phyloP scores from a whole-genome alignment of 2,113 vertebrate species.

The Paramormyrops kingsleyae region DNA sequence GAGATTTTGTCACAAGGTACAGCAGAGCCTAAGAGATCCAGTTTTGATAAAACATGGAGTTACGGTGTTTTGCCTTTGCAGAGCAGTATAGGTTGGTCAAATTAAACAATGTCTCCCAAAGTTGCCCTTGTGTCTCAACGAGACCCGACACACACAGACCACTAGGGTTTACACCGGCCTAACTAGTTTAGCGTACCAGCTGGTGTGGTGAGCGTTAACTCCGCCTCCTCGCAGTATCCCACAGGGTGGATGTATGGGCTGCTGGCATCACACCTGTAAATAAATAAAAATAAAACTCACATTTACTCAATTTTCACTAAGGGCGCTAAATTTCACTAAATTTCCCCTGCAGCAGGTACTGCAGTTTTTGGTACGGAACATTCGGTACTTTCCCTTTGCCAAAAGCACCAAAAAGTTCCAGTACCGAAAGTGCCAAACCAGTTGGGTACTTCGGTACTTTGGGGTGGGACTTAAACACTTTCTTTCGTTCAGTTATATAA shows the following conservation, averaged over 20 bases:
- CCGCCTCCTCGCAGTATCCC: conserved; percentile 75
- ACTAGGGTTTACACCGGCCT: neutral
- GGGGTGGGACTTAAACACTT: too few relatives aligned
- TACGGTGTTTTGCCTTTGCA: neutral
- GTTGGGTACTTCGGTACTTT: too few relatives aligned
- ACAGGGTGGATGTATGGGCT: conserved; percentile 85
- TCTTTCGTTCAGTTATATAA: too few relatives aligned
- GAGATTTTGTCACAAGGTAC: neutral
- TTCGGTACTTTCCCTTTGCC: too few relatives aligned
- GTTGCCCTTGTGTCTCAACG: neutral
- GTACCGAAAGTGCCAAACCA: too few relatives aligned
- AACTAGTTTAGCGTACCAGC: conserved; percentile 63
- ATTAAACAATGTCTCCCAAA: neutral
- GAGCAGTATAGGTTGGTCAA: neutral
- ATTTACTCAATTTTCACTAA: too few relatives aligned
- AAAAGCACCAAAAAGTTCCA: too few relatives aligned
- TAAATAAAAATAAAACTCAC: too few relatives aligned
- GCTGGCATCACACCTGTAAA: conserved; percentile 79
- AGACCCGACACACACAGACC: neutral
- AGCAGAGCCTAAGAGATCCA: neutral
- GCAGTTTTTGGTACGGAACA: too few relatives aligned
- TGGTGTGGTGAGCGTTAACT: conserved; percentile 72
- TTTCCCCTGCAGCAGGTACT: too few relatives aligned
- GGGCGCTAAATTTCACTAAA: too few relatives aligned
- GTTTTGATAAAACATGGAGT: neutral